These are phyloP conservation scores for Cantharis flavilabris DNA, from an alignment of 2,888 invertebrate genomes.

Conservation along the genomic window DNA sequence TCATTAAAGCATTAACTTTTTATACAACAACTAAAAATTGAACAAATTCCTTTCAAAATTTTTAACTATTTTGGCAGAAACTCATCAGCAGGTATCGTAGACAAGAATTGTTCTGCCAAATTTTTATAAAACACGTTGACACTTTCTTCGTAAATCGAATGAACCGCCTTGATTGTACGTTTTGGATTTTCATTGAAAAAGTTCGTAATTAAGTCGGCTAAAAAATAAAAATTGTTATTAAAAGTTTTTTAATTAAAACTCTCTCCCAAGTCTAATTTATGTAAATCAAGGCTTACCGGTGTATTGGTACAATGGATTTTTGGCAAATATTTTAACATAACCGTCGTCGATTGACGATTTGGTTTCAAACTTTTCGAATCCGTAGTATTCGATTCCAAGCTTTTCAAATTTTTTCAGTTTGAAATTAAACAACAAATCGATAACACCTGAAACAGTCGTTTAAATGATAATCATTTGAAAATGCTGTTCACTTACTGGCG, in stretches of 20 bases:
- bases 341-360: slow-evolving; percentile 67
- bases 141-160: slow-evolving; percentile 71
- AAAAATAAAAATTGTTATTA: background rate
- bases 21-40: background rate
- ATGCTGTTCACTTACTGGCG: slow-evolving; percentile 56
- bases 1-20: too few species aligned
- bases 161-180: slow-evolving; percentile 68
- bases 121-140: slow-evolving; percentile 64
- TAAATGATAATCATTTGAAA: background rate
- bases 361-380: slow-evolving; percentile 63
- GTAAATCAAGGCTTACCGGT: slow-evolving; percentile 54
- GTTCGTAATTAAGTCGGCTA: slow-evolving; percentile 69
- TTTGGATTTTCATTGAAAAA: slow-evolving; percentile 74
- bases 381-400: slow-evolving; percentile 65
- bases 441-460: slow-evolving; percentile 58
- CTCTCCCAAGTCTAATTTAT: background rate
- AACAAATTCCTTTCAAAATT: background rate
- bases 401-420: slow-evolving; percentile 62
- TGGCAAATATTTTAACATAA: slow-evolving; percentile 60
- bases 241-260: background rate
- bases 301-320: slow-evolving; percentile 60
- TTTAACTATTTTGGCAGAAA: slow-evolving; percentile 53
- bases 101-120: slow-evolving; percentile 63
- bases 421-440: slow-evolving; percentile 63
- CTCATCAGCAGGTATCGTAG: slow-evolving; percentile 64